Conservation (phyloP, 2,113 vertebrate species). For the Empidonax traillii region DNA sequence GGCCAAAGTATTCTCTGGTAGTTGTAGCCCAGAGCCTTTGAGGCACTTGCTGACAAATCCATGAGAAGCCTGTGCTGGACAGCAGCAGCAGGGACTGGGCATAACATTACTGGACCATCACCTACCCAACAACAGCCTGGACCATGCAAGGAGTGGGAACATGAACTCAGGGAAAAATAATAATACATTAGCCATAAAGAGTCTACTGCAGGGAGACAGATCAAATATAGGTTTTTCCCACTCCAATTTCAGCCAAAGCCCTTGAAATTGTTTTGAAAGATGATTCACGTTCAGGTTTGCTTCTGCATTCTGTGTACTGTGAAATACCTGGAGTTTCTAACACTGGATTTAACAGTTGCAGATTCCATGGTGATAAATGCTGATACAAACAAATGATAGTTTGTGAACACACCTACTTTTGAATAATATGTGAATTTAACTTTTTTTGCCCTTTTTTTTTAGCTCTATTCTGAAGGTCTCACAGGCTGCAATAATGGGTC, state of each 20-base stretch:
- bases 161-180: neutral
- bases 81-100: neutral
- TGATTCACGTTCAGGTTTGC: neutral
- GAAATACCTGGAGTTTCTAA: neutral
- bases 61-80: fast-evolving
- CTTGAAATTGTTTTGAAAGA: neutral
- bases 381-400: neutral
- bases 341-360: neutral
- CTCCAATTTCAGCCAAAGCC: neutral
- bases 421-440: neutral
- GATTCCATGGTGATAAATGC: too few species aligned
- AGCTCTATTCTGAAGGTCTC: neutral
- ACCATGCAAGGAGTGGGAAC: neutral
- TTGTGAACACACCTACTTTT: neutral
- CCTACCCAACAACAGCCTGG: neutral
- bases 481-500: neutral
- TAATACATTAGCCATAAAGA: neutral
- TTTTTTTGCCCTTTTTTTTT: neutral
- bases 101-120: neutral
- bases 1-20: neutral
- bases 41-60: neutral
- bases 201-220: neutral
- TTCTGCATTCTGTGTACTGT: neutral
- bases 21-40: neutral
- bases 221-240: neutral